Evolutionary conservation across 2,888 invertebrate genomes (phyloP).

Genomic region (Pollenia griseotomentosa): DNA sequence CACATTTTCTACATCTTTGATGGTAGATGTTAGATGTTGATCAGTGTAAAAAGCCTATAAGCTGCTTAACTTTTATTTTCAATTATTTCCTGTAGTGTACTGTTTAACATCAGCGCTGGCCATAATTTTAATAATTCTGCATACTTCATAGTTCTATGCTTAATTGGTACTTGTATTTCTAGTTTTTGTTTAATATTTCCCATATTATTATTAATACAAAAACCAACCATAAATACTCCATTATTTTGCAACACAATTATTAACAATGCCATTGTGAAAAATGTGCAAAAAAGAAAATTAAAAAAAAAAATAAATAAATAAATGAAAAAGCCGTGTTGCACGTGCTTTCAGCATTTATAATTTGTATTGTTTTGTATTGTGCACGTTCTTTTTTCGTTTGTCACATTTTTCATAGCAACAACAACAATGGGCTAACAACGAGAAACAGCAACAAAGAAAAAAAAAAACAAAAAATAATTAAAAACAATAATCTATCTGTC

Average conservation of each 20-base stretch:
- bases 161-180: constrained; percentile 12
- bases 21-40: too few species aligned
- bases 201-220: background rate
- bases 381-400: constrained; percentile 68
- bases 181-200: constrained; percentile 2
- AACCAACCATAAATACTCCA: constrained; percentile 6
- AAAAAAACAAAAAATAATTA: constrained; percentile 46
- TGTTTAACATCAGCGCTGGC: background rate
- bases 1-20: too few species aligned
- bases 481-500: constrained; percentile 61
- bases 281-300: constrained; percentile 4
- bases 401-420: constrained; percentile 63
- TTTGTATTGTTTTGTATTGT: constrained; percentile 67
- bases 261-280: constrained; percentile 24
- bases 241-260: constrained; percentile 49
- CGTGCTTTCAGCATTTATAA: constrained; percentile 70
- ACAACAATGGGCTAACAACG: background rate
- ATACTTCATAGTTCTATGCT: background rate
- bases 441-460: too few species aligned
- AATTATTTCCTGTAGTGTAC: too few species aligned
- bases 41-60: too few species aligned
- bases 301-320: constrained; percentile 1
- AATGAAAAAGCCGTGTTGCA: constrained; percentile 64
- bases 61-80: too few species aligned
- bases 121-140: background rate